A percentile compares a stretch with the other conserved stretches of the same genome.
Conservation (phyloP, 2,888 invertebrate genomes). For the Aphodius sticticus region DNA sequence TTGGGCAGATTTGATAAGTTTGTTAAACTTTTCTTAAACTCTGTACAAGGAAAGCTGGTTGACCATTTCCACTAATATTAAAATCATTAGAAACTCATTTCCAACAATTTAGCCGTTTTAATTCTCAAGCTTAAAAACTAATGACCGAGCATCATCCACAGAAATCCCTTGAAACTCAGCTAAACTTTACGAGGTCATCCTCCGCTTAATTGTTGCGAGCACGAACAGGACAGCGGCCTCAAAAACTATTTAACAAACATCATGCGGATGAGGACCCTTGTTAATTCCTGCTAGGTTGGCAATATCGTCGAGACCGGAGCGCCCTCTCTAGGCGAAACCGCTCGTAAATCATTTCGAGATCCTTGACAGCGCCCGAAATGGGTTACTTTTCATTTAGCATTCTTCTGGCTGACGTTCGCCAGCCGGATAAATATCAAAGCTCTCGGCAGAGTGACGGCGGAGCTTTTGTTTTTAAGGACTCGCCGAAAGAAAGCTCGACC, state of each 20-base stretch:
- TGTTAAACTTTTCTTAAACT: too few relatives aligned
- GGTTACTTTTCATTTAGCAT: background rate
- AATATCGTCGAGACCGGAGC: background rate
- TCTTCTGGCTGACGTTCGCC: background rate
- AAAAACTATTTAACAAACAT: background rate
- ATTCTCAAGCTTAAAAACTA: too few relatives aligned
- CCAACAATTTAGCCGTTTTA: too few relatives aligned
- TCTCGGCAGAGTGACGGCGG: background rate
- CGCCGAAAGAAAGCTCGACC: background rate
- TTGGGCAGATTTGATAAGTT: too few relatives aligned
- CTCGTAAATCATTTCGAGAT: slow-evolving; percentile 4
- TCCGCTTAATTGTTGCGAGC: too few relatives aligned
- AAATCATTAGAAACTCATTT: too few relatives aligned
- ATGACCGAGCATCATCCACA: too few relatives aligned
- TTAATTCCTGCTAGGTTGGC: background rate
- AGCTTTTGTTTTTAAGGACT: background rate
- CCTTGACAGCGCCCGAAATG: background rate
- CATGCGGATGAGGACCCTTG: background rate
- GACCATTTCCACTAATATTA: too few relatives aligned
- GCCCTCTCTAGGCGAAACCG: background rate
- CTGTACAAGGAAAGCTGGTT: too few relatives aligned
- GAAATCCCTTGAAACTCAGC: too few relatives aligned
- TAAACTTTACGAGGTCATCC: too few relatives aligned
- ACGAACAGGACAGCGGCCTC: background rate
- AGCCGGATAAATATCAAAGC: slow-evolving; percentile 4